These are phyloP conservation scores for Podarcis siculus DNA, from an alignment of 2,797 vertebrate species.

Conservation along the genomic window DNA sequence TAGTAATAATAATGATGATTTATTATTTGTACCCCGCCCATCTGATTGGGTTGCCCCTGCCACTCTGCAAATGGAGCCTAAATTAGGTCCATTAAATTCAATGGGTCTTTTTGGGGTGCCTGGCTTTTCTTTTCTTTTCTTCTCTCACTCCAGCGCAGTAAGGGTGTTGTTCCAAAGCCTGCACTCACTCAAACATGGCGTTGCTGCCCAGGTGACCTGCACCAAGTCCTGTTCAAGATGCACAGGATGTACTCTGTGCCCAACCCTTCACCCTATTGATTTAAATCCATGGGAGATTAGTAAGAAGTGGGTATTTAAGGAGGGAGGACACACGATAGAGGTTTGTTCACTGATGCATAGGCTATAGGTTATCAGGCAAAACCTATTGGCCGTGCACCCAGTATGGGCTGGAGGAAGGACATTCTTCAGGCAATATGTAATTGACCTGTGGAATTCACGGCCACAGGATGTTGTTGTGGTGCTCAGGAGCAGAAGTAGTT, in stretches of 20 bases:
- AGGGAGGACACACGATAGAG: background rate
- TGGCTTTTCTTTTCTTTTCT: background rate
- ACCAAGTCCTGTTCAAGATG: too few species aligned
- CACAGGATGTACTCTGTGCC: too few species aligned
- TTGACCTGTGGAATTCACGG: constrained; percentile 12
- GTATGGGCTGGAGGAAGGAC: background rate
- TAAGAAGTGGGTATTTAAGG: too few species aligned
- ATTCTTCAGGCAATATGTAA: background rate
- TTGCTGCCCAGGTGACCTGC: too few species aligned
- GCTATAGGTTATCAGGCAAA: background rate
- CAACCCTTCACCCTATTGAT: too few species aligned
- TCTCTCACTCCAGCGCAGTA: background rate
- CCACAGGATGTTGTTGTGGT: constrained; percentile 14
- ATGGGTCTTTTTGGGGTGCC: too few species aligned
- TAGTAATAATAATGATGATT: too few species aligned
- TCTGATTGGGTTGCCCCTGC: too few species aligned
- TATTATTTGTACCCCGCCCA: too few species aligned
- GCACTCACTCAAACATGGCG: background rate
- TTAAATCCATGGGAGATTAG: too few species aligned
- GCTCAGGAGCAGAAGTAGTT: background rate
- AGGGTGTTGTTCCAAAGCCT: background rate
- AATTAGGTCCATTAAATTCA: too few species aligned
- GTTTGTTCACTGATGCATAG: background rate
- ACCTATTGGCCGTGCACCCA: background rate
- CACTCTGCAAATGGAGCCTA: too few species aligned